A percentile compares a stretch with the other conserved stretches of the same genome.
Evolutionary conservation across 1,140 invertebrate genomes (phyloP).

Genomic region (Drosophila obscura): DNA sequence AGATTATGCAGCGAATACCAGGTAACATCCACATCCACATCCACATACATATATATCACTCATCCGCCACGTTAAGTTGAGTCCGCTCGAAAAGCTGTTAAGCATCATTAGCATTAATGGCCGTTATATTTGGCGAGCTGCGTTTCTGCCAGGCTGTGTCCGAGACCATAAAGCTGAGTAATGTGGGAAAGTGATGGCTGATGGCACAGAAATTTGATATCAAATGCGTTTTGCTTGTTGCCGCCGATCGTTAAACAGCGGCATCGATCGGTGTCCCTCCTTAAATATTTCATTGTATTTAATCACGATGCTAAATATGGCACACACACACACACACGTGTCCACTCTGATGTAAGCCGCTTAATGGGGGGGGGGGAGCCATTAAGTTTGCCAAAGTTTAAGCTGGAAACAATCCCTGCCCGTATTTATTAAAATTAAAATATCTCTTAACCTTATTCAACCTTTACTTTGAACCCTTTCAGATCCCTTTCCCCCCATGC

Average conservation of each 20-base stretch:
- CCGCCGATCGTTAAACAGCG: constrained; percentile 45
- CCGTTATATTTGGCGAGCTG: constrained; percentile 37
- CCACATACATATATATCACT: constrained; percentile 38
- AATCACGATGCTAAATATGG: constrained; percentile 2
- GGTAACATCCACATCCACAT: constrained; percentile 46
- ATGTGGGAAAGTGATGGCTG: constrained; percentile 67
- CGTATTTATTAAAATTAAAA: too few relatives aligned
- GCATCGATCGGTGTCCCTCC: constrained; percentile 22
- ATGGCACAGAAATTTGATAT: constrained; percentile 29
- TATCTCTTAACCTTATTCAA: neutral
- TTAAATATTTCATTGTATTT: constrained; percentile 16
- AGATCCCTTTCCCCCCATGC: constrained; percentile 79
- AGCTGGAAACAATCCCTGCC: neutral
- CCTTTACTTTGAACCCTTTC: neutral
- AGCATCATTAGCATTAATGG: constrained; percentile 69
- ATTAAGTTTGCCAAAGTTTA: constrained; percentile 15
- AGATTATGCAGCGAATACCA: constrained; percentile 83
- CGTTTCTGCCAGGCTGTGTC: constrained; percentile 37
- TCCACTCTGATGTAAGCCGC: constrained; percentile 5
- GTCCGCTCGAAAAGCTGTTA: constrained; percentile 46
- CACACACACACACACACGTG: neutral
- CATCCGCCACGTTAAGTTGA: constrained; percentile 27
- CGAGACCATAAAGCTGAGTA: constrained; percentile 67
- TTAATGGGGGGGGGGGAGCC: constrained; percentile 5
- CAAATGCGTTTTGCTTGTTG: constrained; percentile 47